Base-by-base conservation (phyloP, 1,140 invertebrate species). In the Bicyclus anynana region DNA sequence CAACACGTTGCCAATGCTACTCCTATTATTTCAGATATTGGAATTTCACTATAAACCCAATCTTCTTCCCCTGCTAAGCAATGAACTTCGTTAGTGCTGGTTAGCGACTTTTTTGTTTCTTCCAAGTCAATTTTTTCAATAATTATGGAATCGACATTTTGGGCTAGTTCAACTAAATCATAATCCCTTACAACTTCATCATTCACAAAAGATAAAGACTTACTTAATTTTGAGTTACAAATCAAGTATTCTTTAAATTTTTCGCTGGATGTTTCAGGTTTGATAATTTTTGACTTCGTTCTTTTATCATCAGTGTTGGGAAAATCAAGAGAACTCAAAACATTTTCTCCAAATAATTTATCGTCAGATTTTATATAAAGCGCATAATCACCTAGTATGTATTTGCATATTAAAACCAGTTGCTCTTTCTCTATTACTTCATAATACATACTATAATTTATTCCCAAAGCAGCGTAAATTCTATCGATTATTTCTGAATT, bases 401-500 rank as follows among this genome's bases (percentile, higher is more conserved):
- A 84, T 76, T 90, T 90, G 7, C 82, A 91, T 42, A 92, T 78
- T 61, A 86, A 83, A 56, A 89, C 89, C 29, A 92, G 62, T 6
- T 91, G 83, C 9, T 84, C 58, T 52, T 84, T 82, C 64, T 92
- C 90, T 52, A 92, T 85, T 0, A 72, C 57, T 53, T 90, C 85
- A 66, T 91, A 92, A 65, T 90, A 90, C 67, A 93, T 78, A 18
- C 85, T 89, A 47, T 91, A 91, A 57, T 90, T 90, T 17, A 91
- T 85, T 12, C 89, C 90, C 52, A 90, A 70, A 14, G 80, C 72
- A 5, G 87, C 77, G 61, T 92, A 92, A 79, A 92, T 92, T 63
- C 84, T 76, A 57, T 92, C 91, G 40, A 92, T 81, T 23, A 87
- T 67, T 14, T 90, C 84, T 2, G 82, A 80, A 57, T 91, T 84